These are phyloP conservation scores for Plumapathes pennacea DNA, from an alignment of 92 coral and sea anemone species.

Conservation along the genomic window DNA sequence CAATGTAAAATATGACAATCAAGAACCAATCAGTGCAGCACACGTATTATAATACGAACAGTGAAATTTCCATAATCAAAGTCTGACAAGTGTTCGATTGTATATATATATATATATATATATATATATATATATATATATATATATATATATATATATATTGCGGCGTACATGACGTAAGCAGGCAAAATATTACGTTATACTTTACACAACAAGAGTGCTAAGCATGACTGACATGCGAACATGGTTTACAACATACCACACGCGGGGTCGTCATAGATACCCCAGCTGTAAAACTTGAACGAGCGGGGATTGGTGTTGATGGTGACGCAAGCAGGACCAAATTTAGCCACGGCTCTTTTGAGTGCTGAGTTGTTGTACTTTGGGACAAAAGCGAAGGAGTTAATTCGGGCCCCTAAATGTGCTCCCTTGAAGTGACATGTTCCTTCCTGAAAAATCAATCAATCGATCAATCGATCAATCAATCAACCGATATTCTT, in stretches of 20 bases:
- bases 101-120: too few relatives aligned
- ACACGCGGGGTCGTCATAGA: slow-evolving; percentile 90
- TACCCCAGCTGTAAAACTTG: slow-evolving; percentile 97
- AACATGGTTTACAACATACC: too few relatives aligned
- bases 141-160: too few relatives aligned
- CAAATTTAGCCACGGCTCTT: slow-evolving; percentile 89
- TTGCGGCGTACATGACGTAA: too few relatives aligned
- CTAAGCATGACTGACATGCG: too few relatives aligned
- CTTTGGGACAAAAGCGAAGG: slow-evolving; percentile 91
- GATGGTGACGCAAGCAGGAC: slow-evolving; percentile 92
- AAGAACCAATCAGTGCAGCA: neutral
- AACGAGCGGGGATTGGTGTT: slow-evolving; percentile 86
- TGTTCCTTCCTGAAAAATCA: slow-evolving; percentile 97
- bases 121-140: too few relatives aligned
- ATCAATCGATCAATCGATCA: neutral
- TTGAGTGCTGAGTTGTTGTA: slow-evolving; percentile 94
- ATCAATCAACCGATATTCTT: neutral
- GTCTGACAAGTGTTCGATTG: too few relatives aligned
- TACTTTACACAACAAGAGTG: too few relatives aligned
- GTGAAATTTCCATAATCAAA: too few relatives aligned
- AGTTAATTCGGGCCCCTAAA: slow-evolving; percentile 73
- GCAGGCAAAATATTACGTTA: too few relatives aligned
- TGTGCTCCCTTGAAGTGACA: slow-evolving; percentile 67
- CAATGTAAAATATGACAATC: neutral
- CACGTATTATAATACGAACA: too few relatives aligned